Evolutionary conservation across 1,140 invertebrate species (phyloP).

Genomic region (Neodiprion lecontei): DNA sequence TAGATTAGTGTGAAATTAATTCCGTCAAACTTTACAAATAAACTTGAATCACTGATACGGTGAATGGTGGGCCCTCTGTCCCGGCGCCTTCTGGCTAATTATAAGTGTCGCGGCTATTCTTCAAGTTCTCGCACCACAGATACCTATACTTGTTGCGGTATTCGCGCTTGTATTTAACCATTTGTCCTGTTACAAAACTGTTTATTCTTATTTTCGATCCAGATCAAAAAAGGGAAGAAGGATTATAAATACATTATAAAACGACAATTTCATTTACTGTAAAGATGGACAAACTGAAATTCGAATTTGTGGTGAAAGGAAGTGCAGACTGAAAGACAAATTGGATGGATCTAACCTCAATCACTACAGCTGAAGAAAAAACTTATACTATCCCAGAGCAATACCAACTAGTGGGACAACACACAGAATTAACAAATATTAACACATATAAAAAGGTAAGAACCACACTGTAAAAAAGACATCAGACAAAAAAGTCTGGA

Average conservation of each 20-base stretch:
- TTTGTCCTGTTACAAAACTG: not conserved
- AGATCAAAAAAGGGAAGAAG: too few species aligned
- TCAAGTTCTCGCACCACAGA: too few species aligned
- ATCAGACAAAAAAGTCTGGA: conserved; percentile 47
- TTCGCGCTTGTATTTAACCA: too few species aligned
- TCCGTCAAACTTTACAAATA: too few species aligned
- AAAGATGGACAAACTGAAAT: conserved; percentile 45
- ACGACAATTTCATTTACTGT: conserved; percentile 25
- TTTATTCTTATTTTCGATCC: not conserved
- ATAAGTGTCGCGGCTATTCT: too few species aligned
- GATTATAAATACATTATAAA: conserved; percentile 23
- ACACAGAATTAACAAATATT: conserved; percentile 23
- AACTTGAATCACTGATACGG: too few species aligned
- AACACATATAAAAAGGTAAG: conserved; percentile 40
- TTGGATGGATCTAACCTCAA: conserved; percentile 41
- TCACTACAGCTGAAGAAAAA: conserved; percentile 34
- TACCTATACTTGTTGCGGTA: too few species aligned
- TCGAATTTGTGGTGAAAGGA: conserved; percentile 38
- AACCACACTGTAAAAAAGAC: conserved; percentile 41
- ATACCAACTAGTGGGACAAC: conserved; percentile 29
- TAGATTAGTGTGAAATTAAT: too few species aligned
- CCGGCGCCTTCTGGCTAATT: too few species aligned
- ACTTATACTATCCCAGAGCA: conserved; percentile 36
- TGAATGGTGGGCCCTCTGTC: too few species aligned
- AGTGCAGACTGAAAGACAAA: conserved; percentile 44